A percentile compares a stretch with the other conserved stretches of the same genome.
phyloP scores from a whole-genome alignment of 2,113 vertebrate species.

The Bufo gargarizans region DNA sequence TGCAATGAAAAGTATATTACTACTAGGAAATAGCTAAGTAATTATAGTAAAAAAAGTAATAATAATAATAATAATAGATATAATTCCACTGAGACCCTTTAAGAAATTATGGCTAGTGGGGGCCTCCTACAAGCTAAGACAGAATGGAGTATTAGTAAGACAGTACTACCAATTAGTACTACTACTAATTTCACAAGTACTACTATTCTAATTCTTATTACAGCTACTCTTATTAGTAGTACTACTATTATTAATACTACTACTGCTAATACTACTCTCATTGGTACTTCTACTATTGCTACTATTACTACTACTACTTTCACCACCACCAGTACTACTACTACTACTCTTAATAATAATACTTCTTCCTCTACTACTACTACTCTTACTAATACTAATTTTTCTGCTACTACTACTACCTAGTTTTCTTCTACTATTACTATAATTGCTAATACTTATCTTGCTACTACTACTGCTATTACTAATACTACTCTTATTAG shows the following conservation, averaged over 20 bases:
- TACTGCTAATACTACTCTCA: background rate
- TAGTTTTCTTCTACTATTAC: background rate
- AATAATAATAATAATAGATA: no score
- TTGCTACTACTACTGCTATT: background rate
- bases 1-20: no score
- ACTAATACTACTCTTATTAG: background rate
- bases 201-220: no score
- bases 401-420: background rate
- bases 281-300: background rate
- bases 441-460: background rate
- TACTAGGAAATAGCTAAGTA: no score
- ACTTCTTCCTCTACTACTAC: background rate
- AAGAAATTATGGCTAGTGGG: no score
- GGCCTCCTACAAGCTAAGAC: no score
- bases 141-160: no score
- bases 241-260: background rate
- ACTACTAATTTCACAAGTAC: no score
- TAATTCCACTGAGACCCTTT: no score
- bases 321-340: background rate
- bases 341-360: background rate
- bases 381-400: background rate
- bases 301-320: background rate
- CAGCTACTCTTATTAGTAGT: no score
- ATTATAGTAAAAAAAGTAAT: no score
- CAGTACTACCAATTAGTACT: no score